Conservation (phyloP, 2,113 vertebrate species). For the Cinclus mexicanus region DNA sequence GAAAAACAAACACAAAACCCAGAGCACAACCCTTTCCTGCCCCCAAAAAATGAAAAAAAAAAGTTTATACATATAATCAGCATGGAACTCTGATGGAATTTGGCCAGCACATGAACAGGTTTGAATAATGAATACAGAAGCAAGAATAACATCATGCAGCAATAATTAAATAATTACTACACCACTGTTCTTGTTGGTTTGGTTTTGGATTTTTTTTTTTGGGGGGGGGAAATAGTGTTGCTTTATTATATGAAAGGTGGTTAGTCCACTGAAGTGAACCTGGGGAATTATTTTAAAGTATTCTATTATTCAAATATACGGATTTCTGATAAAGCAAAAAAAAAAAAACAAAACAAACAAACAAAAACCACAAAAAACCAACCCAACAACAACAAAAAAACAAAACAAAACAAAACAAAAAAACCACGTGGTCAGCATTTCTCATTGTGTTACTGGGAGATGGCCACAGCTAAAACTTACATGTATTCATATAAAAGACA, state of each 20-base stretch:
- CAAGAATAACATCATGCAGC: not conserved
- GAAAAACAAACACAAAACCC: not conserved
- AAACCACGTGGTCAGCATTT: not conserved
- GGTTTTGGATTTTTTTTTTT: not conserved
- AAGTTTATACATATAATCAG: not conserved
- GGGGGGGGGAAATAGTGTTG: not conserved
- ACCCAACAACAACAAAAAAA: too few relatives aligned
- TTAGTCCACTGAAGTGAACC: not conserved
- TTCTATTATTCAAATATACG: not conserved
- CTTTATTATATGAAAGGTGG: not conserved
- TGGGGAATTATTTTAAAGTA: not conserved
- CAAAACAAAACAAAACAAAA: not conserved
- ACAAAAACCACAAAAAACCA: too few relatives aligned
- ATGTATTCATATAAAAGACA: not conserved
- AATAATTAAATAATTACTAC: not conserved
- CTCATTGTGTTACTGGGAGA: not conserved
- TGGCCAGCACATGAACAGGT: fast-evolving
- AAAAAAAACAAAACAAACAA: too few relatives aligned
- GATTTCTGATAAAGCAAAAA: not conserved
- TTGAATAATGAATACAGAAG: not conserved
- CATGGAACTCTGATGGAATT: not conserved
- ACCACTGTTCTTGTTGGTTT: not conserved
- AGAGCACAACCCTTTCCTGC: fast-evolving
- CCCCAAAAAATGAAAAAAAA: not conserved
- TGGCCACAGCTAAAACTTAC: not conserved